Evolutionary conservation across 1,140 invertebrate species (phyloP), one percentile per base, ranked within the genome.

Genomic region (Akabosia matsudoensis): DNA sequence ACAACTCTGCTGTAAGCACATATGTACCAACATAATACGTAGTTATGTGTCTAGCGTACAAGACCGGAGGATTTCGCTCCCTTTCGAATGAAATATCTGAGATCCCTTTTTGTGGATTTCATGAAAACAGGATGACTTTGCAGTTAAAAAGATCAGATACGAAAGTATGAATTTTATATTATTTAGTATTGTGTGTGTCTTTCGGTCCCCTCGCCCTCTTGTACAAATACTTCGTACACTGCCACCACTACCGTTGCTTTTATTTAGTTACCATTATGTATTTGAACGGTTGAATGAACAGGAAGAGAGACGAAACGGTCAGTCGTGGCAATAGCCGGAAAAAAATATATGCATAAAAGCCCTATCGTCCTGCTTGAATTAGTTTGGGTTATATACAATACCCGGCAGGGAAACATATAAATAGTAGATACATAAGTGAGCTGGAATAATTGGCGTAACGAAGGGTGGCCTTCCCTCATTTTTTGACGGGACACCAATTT

Each of bases 361-460:
- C 24, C 3, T 30, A 30, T 67, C 61, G 61, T 67, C 61, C 28
- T 67, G 61, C 61, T 30, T 67, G 61, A 67, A 67, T 67, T 67
- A 30, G 14, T 61, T 61, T 61, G 14, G 54, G 54, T 14, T 61
- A n/a, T n/a, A n/a, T 22, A n/a, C 54, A n/a, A 14, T 22, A n/a
- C 24, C 61, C 13, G 7, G 24, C 22, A 31, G 10, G 4, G 28
- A 24, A 56, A 56, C 30, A n/a, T 31, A 67, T 67, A 67, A 67
- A 67, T 67, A 67, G 54, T 13, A 31, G 24, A 67, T 67, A 67
- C 61, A 67, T 67, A 67, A 67, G 61, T 67, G 61, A 67, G 61
- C 61, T 67, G 61, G 61, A 67, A 67, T 67, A 67, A 67, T 67
- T 67, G 61, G 61, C 61, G 61, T 67, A 67, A 67, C 61, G 61